Evolutionary conservation across 2,113 vertebrate genomes (phyloP).

Genomic region (Geococcyx californianus): DNA sequence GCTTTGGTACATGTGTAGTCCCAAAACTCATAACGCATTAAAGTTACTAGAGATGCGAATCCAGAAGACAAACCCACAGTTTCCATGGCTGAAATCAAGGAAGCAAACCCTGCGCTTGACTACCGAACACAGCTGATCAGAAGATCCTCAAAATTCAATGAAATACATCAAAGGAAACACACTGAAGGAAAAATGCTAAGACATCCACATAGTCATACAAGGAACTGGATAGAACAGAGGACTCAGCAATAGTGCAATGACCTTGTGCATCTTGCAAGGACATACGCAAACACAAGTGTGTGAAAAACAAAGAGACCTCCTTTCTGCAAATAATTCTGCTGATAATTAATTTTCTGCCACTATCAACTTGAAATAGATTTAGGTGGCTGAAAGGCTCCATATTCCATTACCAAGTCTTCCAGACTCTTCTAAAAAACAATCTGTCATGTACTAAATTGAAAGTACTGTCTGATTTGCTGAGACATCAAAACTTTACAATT

Average conservation of each 20-base stretch:
- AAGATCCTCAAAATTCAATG: not conserved
- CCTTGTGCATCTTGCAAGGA: not conserved
- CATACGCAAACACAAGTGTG: not conserved
- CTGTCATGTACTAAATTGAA: slow-evolving; percentile 65
- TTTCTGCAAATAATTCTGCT: not conserved
- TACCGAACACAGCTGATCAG: not conserved
- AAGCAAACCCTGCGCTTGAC: not conserved
- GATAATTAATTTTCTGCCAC: slow-evolving; percentile 61
- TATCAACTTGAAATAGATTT: slow-evolving; percentile 22
- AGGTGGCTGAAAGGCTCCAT: slow-evolving; percentile 61
- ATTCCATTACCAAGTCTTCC: slow-evolving; percentile 62
- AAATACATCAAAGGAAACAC: not conserved
- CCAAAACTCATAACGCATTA: not conserved
- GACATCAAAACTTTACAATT: slow-evolving; percentile 42
- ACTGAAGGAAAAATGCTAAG: not conserved
- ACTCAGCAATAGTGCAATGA: not conserved
- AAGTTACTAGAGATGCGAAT: not conserved
- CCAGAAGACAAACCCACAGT: not conserved
- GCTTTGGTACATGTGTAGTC: accelerated
- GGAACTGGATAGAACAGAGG: not conserved
- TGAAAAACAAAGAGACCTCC: not conserved
- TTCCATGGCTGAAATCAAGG: not conserved
- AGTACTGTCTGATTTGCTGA: slow-evolving; percentile 54
- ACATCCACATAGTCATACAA: not conserved
- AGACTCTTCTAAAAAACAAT: slow-evolving; percentile 62